Evolutionary conservation across 1,140 invertebrate genomes (phyloP).

Genomic region (Phymorhynchus buccinoides): DNA sequence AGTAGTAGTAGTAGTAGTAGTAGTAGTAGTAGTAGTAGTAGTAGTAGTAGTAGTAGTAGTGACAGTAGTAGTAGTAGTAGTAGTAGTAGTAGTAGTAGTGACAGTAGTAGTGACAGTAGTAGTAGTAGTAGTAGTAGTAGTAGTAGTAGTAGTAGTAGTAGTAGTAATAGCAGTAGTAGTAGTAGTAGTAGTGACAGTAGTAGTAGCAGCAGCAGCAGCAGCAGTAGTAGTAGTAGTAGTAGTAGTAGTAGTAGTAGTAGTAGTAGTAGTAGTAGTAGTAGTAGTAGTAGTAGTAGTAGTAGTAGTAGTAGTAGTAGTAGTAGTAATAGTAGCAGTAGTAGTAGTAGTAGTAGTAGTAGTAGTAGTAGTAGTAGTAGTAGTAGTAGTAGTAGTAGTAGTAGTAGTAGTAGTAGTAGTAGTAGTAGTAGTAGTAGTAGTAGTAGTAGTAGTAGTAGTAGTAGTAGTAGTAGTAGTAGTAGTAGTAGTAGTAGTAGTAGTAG

Average conservation of each 20-base stretch:
- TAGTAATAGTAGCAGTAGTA: neutral
- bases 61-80: slow-evolving; percentile 2
- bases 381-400: neutral
- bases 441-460: neutral
- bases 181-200: neutral
- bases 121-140: slow-evolving; percentile 16
- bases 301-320: neutral
- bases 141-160: slow-evolving; percentile 17
- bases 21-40: slow-evolving; percentile 17
- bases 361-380: neutral
- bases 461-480: neutral
- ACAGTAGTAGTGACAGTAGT: slow-evolving; percentile 4
- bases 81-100: slow-evolving; percentile 13
- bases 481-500: slow-evolving; percentile 16
- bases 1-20: slow-evolving; percentile 16
- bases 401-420: neutral
- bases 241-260: neutral
- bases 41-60: slow-evolving; percentile 13
- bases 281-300: neutral
- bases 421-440: neutral
- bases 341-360: neutral
- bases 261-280: neutral
- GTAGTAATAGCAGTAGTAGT: neutral
- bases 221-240: neutral
- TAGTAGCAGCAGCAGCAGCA: neutral